A percentile compares a stretch with the other conserved stretches of the same genome.
phyloP scores from a whole-genome alignment of 2,888 invertebrate species.

The Sialis lutaria region DNA sequence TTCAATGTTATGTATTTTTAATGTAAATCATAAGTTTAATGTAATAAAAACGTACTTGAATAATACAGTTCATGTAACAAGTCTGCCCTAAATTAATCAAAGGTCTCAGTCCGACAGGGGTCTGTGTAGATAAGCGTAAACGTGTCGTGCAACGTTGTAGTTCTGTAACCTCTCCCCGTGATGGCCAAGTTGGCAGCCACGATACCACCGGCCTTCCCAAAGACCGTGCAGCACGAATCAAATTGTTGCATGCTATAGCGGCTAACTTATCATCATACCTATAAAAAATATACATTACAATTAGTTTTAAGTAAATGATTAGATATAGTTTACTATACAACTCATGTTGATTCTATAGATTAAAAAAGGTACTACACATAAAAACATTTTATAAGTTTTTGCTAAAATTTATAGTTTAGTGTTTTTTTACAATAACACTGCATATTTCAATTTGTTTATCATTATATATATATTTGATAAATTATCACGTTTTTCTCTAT shows the following conservation, averaged over 20 bases:
- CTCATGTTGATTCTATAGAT: too few species aligned
- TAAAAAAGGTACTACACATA: too few species aligned
- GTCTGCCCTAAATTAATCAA: constrained; percentile 92
- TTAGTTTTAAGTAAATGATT: neutral
- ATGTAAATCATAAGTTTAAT: neutral
- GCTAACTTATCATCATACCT: constrained; percentile 26
- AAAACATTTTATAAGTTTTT: too few species aligned
- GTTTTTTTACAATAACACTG: too few species aligned
- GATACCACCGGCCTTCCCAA: constrained; percentile 17
- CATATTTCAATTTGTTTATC: too few species aligned
- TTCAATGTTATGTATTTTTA: neutral
- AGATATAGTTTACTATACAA: too few species aligned
- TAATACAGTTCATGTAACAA: constrained; percentile 97
- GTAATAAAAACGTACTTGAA: constrained; percentile 40
- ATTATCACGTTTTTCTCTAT: too few species aligned
- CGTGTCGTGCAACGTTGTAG: constrained; percentile 59
- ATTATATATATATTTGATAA: too few species aligned
- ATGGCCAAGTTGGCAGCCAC: constrained; percentile 65
- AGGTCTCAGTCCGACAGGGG: constrained; percentile 80
- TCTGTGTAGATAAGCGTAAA: constrained; percentile 60
- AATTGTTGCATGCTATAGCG: constrained; percentile 22
- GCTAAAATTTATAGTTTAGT: too few species aligned
- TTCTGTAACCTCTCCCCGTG: constrained; percentile 56
- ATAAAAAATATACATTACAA: neutral
- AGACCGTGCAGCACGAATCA: constrained; percentile 13